phyloP scores from a whole-genome alignment of 1,140 invertebrate species.

The Platyscapa corneri region DNA sequence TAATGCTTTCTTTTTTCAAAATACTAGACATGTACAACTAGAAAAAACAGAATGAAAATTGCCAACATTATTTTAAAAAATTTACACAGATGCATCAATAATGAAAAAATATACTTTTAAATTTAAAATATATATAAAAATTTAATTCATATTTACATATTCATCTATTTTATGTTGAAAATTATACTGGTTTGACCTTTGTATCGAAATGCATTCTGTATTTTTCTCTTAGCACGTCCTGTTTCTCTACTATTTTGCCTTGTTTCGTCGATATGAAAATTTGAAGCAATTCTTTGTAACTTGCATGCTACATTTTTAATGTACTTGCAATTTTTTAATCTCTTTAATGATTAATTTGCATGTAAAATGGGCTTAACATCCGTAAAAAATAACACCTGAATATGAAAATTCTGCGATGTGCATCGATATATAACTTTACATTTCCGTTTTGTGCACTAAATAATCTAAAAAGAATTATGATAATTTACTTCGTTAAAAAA shows the following conservation, averaged over 20 bases:
- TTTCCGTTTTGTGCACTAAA: conserved; percentile 54
- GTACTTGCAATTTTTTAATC: conserved; percentile 16
- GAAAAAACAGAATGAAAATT: background rate
- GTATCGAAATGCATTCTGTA: background rate
- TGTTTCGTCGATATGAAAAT: background rate
- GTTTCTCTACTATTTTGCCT: background rate
- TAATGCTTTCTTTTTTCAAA: conserved; percentile 48
- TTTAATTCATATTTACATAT: background rate
- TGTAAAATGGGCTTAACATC: conserved; percentile 27
- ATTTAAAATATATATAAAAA: background rate
- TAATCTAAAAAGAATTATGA: conserved; percentile 16
- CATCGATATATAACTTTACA: conserved; percentile 54
- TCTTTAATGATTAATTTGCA: conserved; percentile 29
- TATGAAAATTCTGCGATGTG: conserved; percentile 35
- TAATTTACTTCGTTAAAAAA: background rate
- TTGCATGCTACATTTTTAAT: conserved; percentile 33
- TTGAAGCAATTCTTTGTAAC: conserved; percentile 22
- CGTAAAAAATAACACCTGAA: conserved; percentile 28
- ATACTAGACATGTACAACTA: background rate
- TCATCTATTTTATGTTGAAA: background rate
- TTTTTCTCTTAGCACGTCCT: background rate
- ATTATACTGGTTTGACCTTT: background rate
- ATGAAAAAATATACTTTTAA: background rate
- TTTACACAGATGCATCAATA: background rate
- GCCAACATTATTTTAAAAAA: background rate